Conservation (phyloP, 1,140 invertebrate genomes). For the Conopomorpha cramerella region DNA sequence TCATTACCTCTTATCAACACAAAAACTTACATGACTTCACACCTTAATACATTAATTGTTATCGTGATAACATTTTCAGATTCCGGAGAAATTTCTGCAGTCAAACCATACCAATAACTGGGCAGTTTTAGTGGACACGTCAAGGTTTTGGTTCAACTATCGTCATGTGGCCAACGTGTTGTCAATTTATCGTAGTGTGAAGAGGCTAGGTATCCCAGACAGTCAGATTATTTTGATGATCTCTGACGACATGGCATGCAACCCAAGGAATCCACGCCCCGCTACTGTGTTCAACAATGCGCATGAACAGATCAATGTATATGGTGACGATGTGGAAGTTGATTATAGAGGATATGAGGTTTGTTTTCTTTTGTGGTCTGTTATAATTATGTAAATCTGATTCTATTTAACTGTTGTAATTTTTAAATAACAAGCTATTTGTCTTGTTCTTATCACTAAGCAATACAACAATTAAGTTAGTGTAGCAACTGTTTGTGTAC, state of each 20-base stretch:
- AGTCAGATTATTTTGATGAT: conserved; percentile 98
- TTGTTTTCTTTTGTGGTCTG: conserved; percentile 12
- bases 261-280: conserved; percentile 95
- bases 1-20: too few relatives aligned
- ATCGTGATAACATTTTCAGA: too few relatives aligned
- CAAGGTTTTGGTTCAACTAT: conserved; percentile 99
- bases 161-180: conserved; percentile 98
- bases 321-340: conserved; percentile 99
- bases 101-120: conserved; percentile 96
- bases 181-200: conserved; percentile 97
- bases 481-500: too few relatives aligned
- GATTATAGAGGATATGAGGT: conserved; percentile 98
- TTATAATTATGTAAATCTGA: conserved; percentile 5
- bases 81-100: conserved; percentile 47
- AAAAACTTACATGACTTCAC: too few relatives aligned
- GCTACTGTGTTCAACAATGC: conserved; percentile 98
- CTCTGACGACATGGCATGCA: conserved; percentile 99
- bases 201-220: conserved; percentile 96
- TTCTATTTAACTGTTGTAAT: too few relatives aligned
- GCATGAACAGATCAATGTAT: conserved; percentile 97
- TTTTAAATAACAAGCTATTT: too few relatives aligned
- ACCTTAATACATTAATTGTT: too few relatives aligned
- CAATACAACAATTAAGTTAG: too few relatives aligned
- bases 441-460: too few relatives aligned
- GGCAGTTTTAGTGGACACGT: conserved; percentile 98